These are phyloP conservation scores for Eclectus roratus DNA, from an alignment of 2,113 vertebrate genomes.

Conservation along the genomic window DNA sequence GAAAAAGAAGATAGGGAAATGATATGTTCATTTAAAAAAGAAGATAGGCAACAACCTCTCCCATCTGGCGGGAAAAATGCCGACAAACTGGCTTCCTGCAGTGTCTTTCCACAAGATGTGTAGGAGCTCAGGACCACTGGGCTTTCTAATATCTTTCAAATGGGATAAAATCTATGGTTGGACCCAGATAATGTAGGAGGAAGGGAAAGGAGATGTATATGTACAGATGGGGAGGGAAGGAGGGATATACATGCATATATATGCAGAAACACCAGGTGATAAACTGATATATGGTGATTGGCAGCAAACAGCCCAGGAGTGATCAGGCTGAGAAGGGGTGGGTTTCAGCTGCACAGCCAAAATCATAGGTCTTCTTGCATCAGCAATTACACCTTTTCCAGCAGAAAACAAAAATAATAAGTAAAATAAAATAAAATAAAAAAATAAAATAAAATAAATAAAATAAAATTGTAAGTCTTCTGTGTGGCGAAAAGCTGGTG, in stretches of 20 bases:
- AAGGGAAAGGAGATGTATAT: background rate
- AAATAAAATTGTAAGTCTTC: background rate
- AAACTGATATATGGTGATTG: background rate
- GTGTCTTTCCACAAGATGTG: background rate
- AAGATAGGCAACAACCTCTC: background rate
- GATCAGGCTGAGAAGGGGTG: background rate
- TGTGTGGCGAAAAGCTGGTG: background rate
- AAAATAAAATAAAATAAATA: background rate
- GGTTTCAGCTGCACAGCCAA: background rate
- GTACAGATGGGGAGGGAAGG: background rate
- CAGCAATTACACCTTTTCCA: background rate
- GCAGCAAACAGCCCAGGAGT: background rate
- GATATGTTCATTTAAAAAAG: background rate
- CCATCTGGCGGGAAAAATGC: background rate
- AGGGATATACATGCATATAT: background rate
- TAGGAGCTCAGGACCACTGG: background rate
- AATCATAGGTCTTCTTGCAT: background rate
- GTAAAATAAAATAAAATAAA: background rate
- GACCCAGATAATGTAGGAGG: background rate
- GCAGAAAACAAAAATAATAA: background rate
- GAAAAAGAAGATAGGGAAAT: background rate
- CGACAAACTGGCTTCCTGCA: fast-evolving
- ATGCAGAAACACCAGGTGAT: background rate
- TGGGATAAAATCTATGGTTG: background rate
- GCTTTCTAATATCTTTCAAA: background rate